Evolutionary conservation across 2,888 invertebrate species (phyloP).

Genomic region (Pseudococcus longispinus): DNA sequence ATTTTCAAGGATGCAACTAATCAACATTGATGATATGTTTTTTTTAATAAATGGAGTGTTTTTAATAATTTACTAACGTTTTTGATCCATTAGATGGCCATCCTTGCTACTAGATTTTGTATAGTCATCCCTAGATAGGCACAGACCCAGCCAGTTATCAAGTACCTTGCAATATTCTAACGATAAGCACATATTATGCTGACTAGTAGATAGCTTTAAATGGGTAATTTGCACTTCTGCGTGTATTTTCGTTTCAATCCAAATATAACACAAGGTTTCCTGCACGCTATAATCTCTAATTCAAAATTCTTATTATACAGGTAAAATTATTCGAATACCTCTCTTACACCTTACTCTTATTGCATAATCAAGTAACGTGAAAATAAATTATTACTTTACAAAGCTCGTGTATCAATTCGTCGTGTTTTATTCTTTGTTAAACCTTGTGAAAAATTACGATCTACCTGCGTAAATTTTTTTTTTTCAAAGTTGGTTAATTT

Average conservation of each 20-base stretch:
- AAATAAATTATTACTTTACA: background rate
- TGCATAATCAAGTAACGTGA: background rate
- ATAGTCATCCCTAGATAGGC: too few species aligned
- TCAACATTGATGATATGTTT: too few species aligned
- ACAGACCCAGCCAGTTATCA: background rate
- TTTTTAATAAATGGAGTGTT: too few species aligned
- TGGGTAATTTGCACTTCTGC: background rate
- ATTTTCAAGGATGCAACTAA: too few species aligned
- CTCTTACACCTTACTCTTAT: background rate
- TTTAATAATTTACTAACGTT: too few species aligned
- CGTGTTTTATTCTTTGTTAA: background rate
- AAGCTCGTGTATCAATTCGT: background rate
- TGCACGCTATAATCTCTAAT: background rate
- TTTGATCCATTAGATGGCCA: too few species aligned
- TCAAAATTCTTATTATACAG: background rate
- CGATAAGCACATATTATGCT: background rate
- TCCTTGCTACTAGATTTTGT: too few species aligned
- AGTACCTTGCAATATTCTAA: background rate
- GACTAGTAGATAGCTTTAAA: background rate
- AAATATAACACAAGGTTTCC: background rate
- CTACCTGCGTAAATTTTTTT: background rate
- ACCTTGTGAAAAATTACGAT: background rate
- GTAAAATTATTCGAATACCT: background rate
- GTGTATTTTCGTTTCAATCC: background rate
- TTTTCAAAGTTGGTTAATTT: background rate